Evolutionary conservation across 2,113 vertebrate species (phyloP), one percentile per base, ranked within the genome.

Genomic region (Oenanthe oenanthe): DNA sequence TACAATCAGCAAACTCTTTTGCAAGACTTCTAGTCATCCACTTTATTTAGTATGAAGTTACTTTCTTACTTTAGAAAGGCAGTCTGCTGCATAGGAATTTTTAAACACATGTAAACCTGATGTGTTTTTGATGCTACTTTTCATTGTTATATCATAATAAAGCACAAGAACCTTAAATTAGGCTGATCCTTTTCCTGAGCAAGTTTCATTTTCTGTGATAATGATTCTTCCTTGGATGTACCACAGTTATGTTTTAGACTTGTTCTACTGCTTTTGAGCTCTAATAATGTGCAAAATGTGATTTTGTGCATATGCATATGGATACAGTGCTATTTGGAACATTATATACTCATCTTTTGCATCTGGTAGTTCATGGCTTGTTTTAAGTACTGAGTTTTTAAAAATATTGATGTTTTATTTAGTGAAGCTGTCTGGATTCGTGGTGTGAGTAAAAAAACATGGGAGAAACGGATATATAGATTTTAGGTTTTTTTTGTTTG

Each of bases 161-260:
- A 65, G 42, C 12, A 4, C 26, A 32, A 42, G 48, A 72, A 53
- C 36, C 15, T 57, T 57, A 6, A 51, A 78, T 13, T 9, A 51
- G 73, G 38, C 54, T 1, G 2, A 4, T 71, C 32, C 12, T 7
- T 91, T 54, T 92, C 20, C 31, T 40, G 34, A 43, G 47, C 15
- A 62, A 54, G 38, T 38, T 78, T 50, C 0, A 1, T 17, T 38
- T 87, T 57, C 12, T 79, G 4, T 0, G 1, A 0, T 80, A 28
- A 8, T 12, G 16, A 18, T 40, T 73, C 11, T 42, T 1, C 25
- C 10, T 87, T 80, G 14, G 11, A 17, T n/a, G 28, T 70, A 43
- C 56, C 10, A 10, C 3, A 32, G 47, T 50, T 89, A 14, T 28
- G 36, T 78, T 84, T 74, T 47, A 28, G 32, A 61, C 17, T 9